A percentile compares a stretch with the other conserved stretches of the same genome.
phyloP scores from a whole-genome alignment of 2,113 vertebrate genomes.

The Danionella cerebrum region DNA sequence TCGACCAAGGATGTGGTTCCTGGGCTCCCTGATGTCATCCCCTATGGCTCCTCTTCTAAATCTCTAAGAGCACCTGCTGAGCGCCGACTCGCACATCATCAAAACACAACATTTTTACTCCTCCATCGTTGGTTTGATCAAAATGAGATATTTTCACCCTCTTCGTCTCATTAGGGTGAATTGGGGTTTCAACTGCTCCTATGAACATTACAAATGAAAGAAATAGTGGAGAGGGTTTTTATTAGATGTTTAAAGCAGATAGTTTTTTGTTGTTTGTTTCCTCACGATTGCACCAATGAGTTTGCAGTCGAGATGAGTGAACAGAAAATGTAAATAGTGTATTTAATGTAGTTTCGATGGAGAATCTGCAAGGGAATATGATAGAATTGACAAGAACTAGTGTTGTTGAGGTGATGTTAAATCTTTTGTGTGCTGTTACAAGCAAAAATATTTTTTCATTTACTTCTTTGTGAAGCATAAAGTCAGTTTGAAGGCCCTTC shows the following conservation, averaged over 20 bases:
- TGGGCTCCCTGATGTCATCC: neutral
- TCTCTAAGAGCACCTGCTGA: slow-evolving; percentile 1
- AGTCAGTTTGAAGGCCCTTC: neutral
- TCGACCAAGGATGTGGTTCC: neutral
- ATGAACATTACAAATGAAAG: neutral
- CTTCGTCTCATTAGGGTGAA: neutral
- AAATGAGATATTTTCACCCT: neutral
- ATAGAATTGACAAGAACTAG: too few species aligned
- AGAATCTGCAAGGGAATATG: too few species aligned
- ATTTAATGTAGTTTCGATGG: too few species aligned
- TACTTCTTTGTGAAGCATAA: too few species aligned
- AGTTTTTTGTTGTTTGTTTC: too few species aligned
- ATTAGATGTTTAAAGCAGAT: too few species aligned
- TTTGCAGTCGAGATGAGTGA: too few species aligned
- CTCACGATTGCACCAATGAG: neutral
- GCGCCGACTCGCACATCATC: neutral
- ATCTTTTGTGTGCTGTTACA: too few species aligned
- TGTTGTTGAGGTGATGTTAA: too few species aligned
- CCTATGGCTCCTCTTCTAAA: neutral
- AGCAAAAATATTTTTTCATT: too few species aligned
- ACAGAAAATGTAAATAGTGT: too few species aligned
- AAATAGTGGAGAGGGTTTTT: too few species aligned
- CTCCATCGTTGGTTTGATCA: neutral
- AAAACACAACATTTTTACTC: neutral
- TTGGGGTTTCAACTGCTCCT: neutral